phyloP scores from a whole-genome alignment of 2,797 vertebrate genomes.

The Thripadectes ignobilis region DNA sequence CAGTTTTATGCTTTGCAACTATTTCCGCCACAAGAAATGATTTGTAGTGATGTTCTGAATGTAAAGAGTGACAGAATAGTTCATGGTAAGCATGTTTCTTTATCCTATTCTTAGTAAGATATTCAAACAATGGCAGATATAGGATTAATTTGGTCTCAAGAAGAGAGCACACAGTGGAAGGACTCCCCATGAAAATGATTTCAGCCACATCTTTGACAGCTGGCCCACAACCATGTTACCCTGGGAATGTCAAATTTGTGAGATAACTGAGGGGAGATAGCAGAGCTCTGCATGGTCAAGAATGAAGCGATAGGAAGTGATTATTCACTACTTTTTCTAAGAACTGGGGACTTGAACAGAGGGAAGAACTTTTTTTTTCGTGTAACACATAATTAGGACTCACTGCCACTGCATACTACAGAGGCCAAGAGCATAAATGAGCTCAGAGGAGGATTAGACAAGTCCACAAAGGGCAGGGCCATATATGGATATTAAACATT shows the following conservation, averaged over 20 bases:
- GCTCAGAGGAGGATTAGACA: neutral
- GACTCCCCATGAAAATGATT: neutral
- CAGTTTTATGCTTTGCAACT: neutral
- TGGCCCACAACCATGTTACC: neutral
- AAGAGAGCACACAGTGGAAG: neutral
- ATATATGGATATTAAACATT: neutral
- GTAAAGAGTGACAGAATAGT: neutral
- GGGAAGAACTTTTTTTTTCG: neutral
- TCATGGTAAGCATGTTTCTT: neutral
- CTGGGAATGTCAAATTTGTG: neutral
- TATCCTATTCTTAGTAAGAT: neutral
- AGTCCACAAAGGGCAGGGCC: neutral
- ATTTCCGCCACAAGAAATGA: neutral
- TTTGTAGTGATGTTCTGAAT: neutral
- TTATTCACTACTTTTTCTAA: neutral
- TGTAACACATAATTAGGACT: neutral
- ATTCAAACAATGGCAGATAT: neutral
- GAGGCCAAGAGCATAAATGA: neutral
- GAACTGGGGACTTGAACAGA: neutral
- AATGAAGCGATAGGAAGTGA: neutral
- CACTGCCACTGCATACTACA: neutral
- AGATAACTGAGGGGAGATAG: neutral
- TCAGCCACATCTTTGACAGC: slow-evolving; percentile 26
- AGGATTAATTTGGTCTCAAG: neutral
- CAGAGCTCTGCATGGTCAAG: neutral